These are phyloP conservation scores for Tokudaia muenninki DNA, from an alignment of 2,797 vertebrate genomes.

Conservation along the genomic window DNA sequence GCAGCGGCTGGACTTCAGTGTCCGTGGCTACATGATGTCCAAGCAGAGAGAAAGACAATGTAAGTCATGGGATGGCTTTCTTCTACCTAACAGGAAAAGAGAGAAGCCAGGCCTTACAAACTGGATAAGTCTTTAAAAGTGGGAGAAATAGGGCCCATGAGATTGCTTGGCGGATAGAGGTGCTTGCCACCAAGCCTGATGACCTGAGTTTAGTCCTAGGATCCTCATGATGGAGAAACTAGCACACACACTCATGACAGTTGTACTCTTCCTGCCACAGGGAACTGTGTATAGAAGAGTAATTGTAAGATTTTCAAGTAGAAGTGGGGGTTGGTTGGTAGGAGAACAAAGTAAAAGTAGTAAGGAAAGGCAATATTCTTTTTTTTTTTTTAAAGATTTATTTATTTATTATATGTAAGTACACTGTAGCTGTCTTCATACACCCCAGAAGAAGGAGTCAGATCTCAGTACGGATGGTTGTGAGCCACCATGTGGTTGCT, in stretches of 20 bases:
- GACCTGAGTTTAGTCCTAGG: no score
- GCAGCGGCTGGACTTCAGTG: conserved; percentile 96
- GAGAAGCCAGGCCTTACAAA: not conserved
- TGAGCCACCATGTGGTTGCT: no score
- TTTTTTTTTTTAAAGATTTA: not conserved
- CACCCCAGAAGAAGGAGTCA: no score
- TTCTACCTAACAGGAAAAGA: not conserved
- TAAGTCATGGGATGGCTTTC: conserved; percentile 85
- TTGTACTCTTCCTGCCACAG: not conserved
- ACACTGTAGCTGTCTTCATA: no score
- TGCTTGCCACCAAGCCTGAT: not conserved
- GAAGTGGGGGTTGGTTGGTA: not conserved
- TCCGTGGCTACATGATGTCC: conserved; percentile 94
- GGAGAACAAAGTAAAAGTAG: not conserved
- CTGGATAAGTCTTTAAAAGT: not conserved
- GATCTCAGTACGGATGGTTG: no score
- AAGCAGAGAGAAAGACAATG: conserved; percentile 95
- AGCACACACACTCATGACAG: not conserved
- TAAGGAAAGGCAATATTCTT: not conserved
- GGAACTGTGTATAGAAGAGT: not conserved
- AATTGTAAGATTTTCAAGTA: not conserved
- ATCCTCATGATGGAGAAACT: not conserved
- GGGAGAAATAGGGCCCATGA: not conserved
- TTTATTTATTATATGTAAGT: no score
- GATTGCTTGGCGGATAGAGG: not conserved